These are phyloP conservation scores for Sarcophaga subvicina DNA, from an alignment of 2,888 invertebrate genomes.

Conservation along the genomic window DNA sequence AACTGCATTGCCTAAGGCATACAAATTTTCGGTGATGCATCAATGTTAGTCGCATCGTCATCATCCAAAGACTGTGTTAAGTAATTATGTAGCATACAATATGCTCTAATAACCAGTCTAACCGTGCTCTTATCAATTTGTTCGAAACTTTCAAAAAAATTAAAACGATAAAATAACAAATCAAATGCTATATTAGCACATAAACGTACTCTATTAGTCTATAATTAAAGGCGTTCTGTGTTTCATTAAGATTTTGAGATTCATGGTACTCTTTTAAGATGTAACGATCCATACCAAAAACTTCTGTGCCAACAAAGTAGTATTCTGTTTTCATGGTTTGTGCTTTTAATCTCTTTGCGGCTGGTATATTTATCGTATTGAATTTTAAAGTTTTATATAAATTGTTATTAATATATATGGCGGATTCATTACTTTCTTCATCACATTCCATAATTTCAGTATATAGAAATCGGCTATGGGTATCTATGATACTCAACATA, in stretches of 20 bases:
- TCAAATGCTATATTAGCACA: too few species aligned
- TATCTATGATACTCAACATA: constrained; percentile 38
- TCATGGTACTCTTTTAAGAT: constrained; percentile 16
- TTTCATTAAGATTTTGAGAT: neutral
- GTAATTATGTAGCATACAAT: too few species aligned
- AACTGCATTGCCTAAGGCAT: neutral
- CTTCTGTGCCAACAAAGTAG: constrained; percentile 32
- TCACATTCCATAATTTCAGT: too few species aligned
- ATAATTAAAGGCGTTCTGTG: too few species aligned
- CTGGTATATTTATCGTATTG: neutral
- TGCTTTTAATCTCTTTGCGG: neutral
- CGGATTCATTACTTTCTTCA: too few species aligned
- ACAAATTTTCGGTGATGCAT: neutral
- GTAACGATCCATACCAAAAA: constrained; percentile 43
- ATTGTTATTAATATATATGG: too few species aligned
- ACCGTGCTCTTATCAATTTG: too few species aligned
- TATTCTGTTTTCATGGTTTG: constrained; percentile 32
- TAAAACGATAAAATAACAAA: too few species aligned
- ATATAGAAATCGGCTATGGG: neutral
- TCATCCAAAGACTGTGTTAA: neutral
- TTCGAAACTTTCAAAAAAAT: too few species aligned
- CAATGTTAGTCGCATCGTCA: constrained; percentile 5
- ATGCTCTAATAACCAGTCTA: too few species aligned
- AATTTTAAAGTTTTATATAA: too few species aligned
- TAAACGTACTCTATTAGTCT: too few species aligned